Conservation (phyloP, 1,140 invertebrate genomes). For the Rhopalosiphum maidis region DNA sequence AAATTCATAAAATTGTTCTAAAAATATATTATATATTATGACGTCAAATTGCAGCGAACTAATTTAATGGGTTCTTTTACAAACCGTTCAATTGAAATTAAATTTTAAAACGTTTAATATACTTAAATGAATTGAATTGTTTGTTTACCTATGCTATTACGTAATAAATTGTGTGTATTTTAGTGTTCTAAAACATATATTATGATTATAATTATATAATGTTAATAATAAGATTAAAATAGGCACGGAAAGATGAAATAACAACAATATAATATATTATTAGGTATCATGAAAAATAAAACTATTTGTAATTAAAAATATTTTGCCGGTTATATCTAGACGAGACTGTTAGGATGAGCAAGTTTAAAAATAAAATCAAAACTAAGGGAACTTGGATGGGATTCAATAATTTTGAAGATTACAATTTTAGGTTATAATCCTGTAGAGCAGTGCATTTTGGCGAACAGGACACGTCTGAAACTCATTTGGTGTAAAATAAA, state of each 20-base stretch:
- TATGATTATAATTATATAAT: too few species aligned
- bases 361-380: constrained; percentile 6
- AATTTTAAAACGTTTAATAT: background rate
- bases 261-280: too few species aligned
- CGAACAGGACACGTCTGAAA: background rate
- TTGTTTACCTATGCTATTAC: background rate
- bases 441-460: background rate
- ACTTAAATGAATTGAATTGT: background rate
- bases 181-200: too few species aligned
- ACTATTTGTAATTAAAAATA: background rate
- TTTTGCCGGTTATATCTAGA: background rate
- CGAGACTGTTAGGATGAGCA: background rate
- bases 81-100: background rate
- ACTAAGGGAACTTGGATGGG: background rate
- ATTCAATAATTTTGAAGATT: background rate
- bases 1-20: background rate
- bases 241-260: too few species aligned
- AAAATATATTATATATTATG: background rate
- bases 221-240: too few species aligned
- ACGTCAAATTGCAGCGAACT: background rate
- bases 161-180: background rate
- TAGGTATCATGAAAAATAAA: too few species aligned
- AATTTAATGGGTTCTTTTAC: background rate
- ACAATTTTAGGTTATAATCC: background rate
- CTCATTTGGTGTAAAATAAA: background rate